A percentile compares a stretch with the other conserved stretches of the same genome.
These are phyloP conservation scores for Eubasilissa splendida DNA, from an alignment of 2,888 invertebrate genomes.

Conservation along the genomic window DNA sequence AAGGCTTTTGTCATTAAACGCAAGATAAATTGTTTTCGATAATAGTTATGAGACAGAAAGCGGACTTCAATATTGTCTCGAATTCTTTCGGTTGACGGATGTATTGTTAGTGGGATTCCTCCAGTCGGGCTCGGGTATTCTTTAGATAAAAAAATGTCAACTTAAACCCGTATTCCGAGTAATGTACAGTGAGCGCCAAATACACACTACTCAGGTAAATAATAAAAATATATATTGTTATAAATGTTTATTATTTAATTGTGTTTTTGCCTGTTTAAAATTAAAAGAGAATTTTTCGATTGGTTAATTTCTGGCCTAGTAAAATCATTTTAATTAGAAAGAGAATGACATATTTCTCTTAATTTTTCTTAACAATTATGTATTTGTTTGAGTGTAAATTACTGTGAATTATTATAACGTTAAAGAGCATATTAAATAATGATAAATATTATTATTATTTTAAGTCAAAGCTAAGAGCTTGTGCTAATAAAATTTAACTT, in stretches of 20 bases:
- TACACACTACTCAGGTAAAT: slow-evolving; percentile 16
- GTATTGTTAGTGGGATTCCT: slow-evolving; percentile 29
- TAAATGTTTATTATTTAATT: too few relatives aligned
- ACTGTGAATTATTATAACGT: too few relatives aligned
- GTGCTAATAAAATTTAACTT: too few relatives aligned
- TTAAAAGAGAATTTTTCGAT: background rate
- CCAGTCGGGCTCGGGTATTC: slow-evolving; percentile 26
- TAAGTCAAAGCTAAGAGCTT: too few relatives aligned
- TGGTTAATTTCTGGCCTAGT: background rate
- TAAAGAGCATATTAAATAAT: too few relatives aligned
- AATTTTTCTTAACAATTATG: too few relatives aligned
- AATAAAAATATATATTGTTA: background rate
- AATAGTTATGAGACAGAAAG: slow-evolving; percentile 43
- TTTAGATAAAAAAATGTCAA: slow-evolving; percentile 36
- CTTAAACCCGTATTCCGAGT: slow-evolving; percentile 20
- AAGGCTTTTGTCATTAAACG: slow-evolving; percentile 42
- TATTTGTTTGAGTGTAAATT: too few relatives aligned
- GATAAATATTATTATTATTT: too few relatives aligned
- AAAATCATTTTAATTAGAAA: background rate
- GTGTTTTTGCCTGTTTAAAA: background rate
- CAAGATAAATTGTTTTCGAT: slow-evolving; percentile 46
- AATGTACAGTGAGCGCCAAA: slow-evolving; percentile 27
- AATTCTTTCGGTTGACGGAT: slow-evolving; percentile 40
- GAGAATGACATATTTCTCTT: too few relatives aligned
- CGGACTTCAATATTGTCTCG: slow-evolving; percentile 40